Conservation (phyloP, 2,888 invertebrate genomes). For the Dynastes maya region DNA sequence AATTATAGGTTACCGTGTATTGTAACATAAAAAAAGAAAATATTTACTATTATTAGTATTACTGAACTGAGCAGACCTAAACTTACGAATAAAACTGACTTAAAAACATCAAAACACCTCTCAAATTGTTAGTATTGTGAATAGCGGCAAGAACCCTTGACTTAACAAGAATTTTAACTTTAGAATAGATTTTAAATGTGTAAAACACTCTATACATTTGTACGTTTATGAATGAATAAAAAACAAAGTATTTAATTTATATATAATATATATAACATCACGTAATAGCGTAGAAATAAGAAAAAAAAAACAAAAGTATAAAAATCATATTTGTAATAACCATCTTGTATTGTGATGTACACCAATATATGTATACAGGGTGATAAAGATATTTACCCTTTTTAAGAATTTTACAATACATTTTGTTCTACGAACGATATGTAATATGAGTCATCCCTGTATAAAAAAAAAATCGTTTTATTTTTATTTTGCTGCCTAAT, state of each 20-base stretch:
- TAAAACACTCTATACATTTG: slow-evolving; percentile 63
- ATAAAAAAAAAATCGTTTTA: slow-evolving; percentile 22
- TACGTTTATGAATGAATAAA: slow-evolving; percentile 59
- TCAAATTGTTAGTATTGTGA: slow-evolving; percentile 69
- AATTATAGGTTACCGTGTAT: slow-evolving; percentile 11
- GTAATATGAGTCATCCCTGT: slow-evolving; percentile 49
- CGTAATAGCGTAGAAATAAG: slow-evolving; percentile 45
- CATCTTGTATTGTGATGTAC: slow-evolving; percentile 52
- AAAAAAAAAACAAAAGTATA: slow-evolving; percentile 35
- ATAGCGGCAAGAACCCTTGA: slow-evolving; percentile 68
- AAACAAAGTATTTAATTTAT: slow-evolving; percentile 62
- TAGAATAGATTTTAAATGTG: slow-evolving; percentile 65
- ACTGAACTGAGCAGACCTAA: slow-evolving; percentile 20
- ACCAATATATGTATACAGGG: slow-evolving; percentile 55
- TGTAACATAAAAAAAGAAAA: slow-evolving; percentile 31
- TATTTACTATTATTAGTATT: slow-evolving; percentile 23
- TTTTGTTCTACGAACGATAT: slow-evolving; percentile 24
- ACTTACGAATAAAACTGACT: slow-evolving; percentile 49
- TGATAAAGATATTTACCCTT: slow-evolving; percentile 48
- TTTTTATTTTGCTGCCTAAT: slow-evolving; percentile 17
- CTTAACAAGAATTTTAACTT: slow-evolving; percentile 64
- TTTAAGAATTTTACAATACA: slow-evolving; percentile 45
- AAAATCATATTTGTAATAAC: slow-evolving; percentile 46
- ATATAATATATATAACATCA: slow-evolving; percentile 51
- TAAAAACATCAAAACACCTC: slow-evolving; percentile 37